Percentiles rank a stretch among this genome's conserved stretches.
Evolutionary conservation across 2,113 vertebrate genomes (phyloP).

Genomic region (Aegithalos caudatus): DNA sequence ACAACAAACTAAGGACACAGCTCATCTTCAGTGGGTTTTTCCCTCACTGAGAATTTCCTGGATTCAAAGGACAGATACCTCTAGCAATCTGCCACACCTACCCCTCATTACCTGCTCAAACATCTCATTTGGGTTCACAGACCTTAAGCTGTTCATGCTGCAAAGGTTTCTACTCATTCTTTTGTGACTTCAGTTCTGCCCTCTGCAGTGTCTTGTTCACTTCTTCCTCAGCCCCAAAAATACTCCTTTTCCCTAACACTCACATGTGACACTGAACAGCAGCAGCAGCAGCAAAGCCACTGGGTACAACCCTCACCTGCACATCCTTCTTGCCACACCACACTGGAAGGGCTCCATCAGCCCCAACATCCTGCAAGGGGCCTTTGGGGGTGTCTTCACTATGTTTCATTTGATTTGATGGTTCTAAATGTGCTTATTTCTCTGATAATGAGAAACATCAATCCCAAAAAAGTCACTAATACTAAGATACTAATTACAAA

Average conservation of each 20-base stretch:
- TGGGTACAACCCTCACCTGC: not conserved
- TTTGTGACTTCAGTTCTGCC: not conserved
- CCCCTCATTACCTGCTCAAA: not conserved
- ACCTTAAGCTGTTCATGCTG: not conserved
- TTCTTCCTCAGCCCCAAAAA: not conserved
- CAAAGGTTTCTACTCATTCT: not conserved
- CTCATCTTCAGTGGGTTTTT: not conserved
- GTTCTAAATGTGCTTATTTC: not conserved
- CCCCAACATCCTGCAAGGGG: not conserved
- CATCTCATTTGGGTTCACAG: not conserved
- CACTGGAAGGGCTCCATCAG: not conserved
- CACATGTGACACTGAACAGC: not conserved
- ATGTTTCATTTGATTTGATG: not conserved
- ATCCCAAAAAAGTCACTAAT: not conserved
- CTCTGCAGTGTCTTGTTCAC: not conserved
- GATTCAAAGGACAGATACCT: not conserved
- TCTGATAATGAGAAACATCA: not conserved
- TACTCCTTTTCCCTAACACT: not conserved
- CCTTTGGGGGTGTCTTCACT: fast-evolving
- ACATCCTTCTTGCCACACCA: not conserved
- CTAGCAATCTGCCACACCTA: not conserved
- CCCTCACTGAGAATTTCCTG: not conserved
- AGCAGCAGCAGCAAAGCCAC: not conserved
- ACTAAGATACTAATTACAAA: not conserved
- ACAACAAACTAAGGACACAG: not conserved